Evolutionary conservation across 1,140 invertebrate genomes (phyloP).

Genomic region (Sitophilus oryzae): DNA sequence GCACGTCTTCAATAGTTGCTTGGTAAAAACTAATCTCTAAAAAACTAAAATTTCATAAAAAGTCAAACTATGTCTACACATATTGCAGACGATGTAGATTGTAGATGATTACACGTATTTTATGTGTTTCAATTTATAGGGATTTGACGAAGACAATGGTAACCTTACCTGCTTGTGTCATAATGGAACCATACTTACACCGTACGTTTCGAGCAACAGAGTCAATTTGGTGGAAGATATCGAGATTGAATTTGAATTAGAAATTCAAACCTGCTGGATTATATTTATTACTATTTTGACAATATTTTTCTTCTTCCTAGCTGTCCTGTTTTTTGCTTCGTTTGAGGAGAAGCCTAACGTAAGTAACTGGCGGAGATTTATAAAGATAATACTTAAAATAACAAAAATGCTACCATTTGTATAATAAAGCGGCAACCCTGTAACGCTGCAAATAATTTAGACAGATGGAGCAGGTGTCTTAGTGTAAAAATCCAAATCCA

Average conservation of each 20-base stretch:
- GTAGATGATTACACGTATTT: too few species aligned
- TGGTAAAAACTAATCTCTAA: too few species aligned
- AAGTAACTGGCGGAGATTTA: conserved; percentile 8
- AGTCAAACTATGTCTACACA: too few species aligned
- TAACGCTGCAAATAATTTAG: too few species aligned
- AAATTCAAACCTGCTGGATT: conserved; percentile 20
- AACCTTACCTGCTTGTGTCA: conserved; percentile 14
- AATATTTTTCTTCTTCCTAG: conserved; percentile 16
- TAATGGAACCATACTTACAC: conserved; percentile 15
- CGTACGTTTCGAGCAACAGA: conserved; percentile 3
- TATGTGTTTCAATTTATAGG: conserved; percentile 2
- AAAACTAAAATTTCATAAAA: too few species aligned
- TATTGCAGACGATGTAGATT: too few species aligned
- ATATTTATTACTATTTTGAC: conserved; percentile 16
- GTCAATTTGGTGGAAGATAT: conserved; percentile 11
- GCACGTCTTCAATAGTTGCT: too few species aligned
- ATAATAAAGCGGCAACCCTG: not conserved
- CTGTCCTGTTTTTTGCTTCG: conserved; percentile 10
- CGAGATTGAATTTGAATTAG: conserved; percentile 11
- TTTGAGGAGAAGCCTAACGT: conserved; percentile 7
- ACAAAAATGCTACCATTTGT: conserved; percentile 7
- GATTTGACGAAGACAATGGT: not conserved
- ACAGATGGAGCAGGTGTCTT: too few species aligned
- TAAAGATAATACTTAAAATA: too few species aligned
- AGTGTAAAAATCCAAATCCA: not conserved